Percentiles rank a stretch among this genome's conserved stretches.
Conservation (phyloP, 37 sponge, comb jelly and placozoan genomes). For the Corticium candelabrum region DNA sequence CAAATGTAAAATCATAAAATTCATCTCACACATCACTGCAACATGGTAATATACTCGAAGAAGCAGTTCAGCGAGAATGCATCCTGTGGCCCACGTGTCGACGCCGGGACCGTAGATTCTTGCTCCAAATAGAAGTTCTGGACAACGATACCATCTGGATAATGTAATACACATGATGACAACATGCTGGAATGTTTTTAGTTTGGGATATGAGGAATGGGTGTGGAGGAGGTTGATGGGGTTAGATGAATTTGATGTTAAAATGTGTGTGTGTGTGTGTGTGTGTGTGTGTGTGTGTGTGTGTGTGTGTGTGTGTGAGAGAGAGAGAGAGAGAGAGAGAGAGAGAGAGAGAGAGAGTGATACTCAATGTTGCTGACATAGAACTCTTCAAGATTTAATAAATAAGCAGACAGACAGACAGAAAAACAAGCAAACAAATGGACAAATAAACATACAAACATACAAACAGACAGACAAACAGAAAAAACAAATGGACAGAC, state of each 20-base stretch:
- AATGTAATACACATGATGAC: no score
- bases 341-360: no score
- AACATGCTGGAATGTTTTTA: not conserved
- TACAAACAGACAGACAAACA: no score
- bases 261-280: constrained; percentile 10
- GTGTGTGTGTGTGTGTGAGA: no score
- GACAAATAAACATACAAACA: no score
- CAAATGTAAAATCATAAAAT: not conserved
- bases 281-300: no score
- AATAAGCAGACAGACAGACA: no score
- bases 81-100: constrained; percentile 95
- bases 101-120: constrained; percentile 87
- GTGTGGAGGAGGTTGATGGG: not conserved
- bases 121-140: constrained; percentile 95
- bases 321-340: no score
- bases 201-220: not conserved
- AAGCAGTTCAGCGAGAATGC: constrained; percentile 88
- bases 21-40: not conserved
- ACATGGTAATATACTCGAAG: constrained; percentile 31
- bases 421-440: no score
- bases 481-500: no score
- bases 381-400: no score
- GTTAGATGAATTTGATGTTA: not conserved
- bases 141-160: constrained; percentile 86
- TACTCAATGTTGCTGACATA: no score